These are phyloP conservation scores for Parambassis ranga DNA, from an alignment of 2,797 vertebrate species.

Conservation along the genomic window DNA sequence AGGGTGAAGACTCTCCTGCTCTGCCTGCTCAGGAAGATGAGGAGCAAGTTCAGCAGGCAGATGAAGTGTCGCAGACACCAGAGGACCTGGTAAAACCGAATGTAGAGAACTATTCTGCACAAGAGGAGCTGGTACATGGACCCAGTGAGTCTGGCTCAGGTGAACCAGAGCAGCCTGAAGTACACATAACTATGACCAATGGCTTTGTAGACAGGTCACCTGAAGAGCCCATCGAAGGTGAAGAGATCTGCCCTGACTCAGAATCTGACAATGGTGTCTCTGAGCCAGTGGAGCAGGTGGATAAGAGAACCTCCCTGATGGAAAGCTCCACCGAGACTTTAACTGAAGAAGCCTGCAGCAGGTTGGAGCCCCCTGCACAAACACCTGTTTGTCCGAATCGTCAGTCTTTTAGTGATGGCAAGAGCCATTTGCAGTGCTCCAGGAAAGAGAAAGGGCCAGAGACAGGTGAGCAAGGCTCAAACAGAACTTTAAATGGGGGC, in stretches of 20 bases:
- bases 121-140: conserved; percentile 16
- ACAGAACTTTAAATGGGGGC: conserved; percentile 84
- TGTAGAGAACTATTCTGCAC: conserved; percentile 21
- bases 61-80: conserved; percentile 21
- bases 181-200: conserved; percentile 72
- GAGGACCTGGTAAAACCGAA: conserved; percentile 37
- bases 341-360: conserved; percentile 81
- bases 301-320: conserved; percentile 79
- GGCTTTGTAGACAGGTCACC: conserved; percentile 53
- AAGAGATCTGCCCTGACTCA: conserved; percentile 36
- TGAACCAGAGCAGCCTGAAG: conserved; percentile 33
- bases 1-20: conserved; percentile 12
- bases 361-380: conserved; percentile 58
- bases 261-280: conserved; percentile 43
- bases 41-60: conserved; percentile 17
- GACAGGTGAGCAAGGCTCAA: conserved; percentile 45
- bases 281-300: conserved; percentile 60
- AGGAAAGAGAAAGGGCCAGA: conserved; percentile 68
- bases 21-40: conserved; percentile 12
- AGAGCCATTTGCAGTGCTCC: conserved; percentile 28
- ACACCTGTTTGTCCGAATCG: conserved; percentile 16
- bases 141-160: conserved; percentile 36
- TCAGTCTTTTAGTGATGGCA: conserved; percentile 35
- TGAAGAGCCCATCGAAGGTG: conserved; percentile 40
- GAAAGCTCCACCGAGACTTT: conserved; percentile 90